These are phyloP conservation scores for Drosophila sp. DNA, from an alignment of 1,140 invertebrate species.

Conservation along the genomic window DNA sequence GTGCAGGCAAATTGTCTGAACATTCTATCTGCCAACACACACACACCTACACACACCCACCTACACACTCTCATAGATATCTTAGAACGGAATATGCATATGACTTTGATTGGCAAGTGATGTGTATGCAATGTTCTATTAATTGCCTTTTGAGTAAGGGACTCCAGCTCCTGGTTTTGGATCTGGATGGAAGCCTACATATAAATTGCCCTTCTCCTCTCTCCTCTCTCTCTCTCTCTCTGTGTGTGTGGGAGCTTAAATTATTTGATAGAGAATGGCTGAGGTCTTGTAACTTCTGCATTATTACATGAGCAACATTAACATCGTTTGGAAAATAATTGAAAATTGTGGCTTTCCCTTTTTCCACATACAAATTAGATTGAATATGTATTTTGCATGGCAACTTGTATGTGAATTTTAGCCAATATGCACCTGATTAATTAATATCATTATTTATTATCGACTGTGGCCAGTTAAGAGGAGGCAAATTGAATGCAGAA, in stretches of 20 bases:
- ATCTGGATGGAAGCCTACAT: background rate
- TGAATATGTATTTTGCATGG: background rate
- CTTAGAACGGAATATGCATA: slow-evolving; percentile 2
- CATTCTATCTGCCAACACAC: slow-evolving; percentile 16
- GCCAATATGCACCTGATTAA: slow-evolving; percentile 27
- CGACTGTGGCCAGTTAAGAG: background rate
- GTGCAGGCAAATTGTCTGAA: slow-evolving; percentile 51
- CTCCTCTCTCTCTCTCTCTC: background rate
- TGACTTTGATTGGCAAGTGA: slow-evolving; percentile 63
- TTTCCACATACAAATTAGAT: slow-evolving; percentile 21
- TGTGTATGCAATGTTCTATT: slow-evolving; percentile 30
- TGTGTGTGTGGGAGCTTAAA: background rate
- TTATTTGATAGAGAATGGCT: background rate
- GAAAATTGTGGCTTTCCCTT: slow-evolving; percentile 41
- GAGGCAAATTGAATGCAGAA: slow-evolving; percentile 3
- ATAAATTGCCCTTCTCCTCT: background rate
- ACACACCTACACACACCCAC: background rate
- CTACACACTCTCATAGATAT: background rate
- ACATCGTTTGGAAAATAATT: slow-evolving; percentile 48
- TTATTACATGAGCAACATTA: slow-evolving; percentile 40
- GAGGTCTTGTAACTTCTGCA: background rate
- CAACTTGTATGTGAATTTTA: slow-evolving; percentile 2
- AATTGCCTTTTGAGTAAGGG: slow-evolving; percentile 19
- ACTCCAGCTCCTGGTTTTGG: background rate
- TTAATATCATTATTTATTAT: slow-evolving; percentile 15